These are phyloP conservation scores for Corythornis vintsioides DNA, from an alignment of 2,113 vertebrate genomes.

Conservation along the genomic window DNA sequence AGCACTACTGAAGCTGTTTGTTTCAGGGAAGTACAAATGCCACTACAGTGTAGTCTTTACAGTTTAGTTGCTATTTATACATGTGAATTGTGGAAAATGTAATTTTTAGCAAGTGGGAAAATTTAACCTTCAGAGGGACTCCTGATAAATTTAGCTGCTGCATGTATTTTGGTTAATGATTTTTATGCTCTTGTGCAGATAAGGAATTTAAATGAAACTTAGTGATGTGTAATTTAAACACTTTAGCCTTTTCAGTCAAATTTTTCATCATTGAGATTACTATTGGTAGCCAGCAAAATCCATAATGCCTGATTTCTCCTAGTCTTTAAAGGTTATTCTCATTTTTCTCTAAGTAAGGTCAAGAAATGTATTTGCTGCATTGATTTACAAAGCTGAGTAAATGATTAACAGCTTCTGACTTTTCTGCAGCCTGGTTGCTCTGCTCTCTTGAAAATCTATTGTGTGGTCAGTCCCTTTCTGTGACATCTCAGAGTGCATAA, in stretches of 20 bases:
- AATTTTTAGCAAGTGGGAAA: constrained; percentile 17
- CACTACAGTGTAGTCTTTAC: background rate
- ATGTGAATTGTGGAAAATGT: background rate
- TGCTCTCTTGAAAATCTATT: background rate
- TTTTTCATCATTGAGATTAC: constrained; percentile 23
- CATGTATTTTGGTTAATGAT: background rate
- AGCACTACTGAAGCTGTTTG: background rate
- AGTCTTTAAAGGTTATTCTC: constrained; percentile 1
- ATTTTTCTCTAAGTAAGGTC: background rate
- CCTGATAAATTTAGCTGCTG: background rate
- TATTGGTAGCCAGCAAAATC: background rate
- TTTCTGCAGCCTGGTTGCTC: background rate
- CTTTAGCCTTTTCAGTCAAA: background rate
- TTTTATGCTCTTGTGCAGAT: background rate
- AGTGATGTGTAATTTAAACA: background rate
- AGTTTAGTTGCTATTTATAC: background rate
- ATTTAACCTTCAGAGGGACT: background rate
- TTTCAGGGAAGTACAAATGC: background rate
- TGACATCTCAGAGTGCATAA: background rate
- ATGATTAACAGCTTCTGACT: background rate
- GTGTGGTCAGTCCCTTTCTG: background rate
- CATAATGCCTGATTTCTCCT: background rate
- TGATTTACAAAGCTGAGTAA: background rate
- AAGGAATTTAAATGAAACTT: constrained; percentile 17
- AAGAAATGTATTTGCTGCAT: background rate